Evolutionary conservation across 2,797 vertebrate genomes (phyloP).

Genomic region (Streptopelia turtur): DNA sequence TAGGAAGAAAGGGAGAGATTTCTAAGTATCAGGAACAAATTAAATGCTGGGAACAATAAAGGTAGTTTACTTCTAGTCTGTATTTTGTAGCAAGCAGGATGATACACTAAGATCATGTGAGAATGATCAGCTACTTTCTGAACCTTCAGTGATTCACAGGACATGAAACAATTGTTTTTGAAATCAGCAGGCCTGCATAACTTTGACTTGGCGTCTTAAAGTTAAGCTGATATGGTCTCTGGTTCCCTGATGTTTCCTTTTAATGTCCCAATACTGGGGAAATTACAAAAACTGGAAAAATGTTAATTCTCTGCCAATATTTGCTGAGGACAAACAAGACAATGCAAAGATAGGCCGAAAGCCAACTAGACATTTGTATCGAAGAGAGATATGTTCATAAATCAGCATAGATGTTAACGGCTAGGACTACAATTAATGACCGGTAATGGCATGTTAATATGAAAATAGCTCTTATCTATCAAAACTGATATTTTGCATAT

Average conservation of each 20-base stretch:
- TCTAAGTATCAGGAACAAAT: background rate
- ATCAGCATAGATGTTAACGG: background rate
- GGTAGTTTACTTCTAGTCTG: background rate
- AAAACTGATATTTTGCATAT: background rate
- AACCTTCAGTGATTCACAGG: background rate
- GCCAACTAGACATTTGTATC: background rate
- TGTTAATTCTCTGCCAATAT: conserved; percentile 3
- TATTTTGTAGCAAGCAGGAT: background rate
- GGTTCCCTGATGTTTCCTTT: background rate
- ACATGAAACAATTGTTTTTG: background rate
- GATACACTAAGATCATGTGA: background rate
- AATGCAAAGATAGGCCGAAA: background rate
- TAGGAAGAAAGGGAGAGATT: background rate
- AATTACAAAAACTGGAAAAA: conserved; percentile 11
- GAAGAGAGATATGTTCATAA: background rate
- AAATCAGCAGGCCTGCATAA: background rate
- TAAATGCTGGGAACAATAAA: background rate
- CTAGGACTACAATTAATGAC: background rate
- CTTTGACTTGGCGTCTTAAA: background rate
- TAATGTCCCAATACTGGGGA: background rate
- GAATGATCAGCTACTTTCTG: background rate
- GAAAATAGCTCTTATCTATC: background rate
- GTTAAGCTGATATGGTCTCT: background rate
- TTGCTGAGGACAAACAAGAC: background rate
- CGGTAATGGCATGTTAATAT: background rate